These are phyloP conservation scores for Pachydiplax longipennis DNA, from an alignment of 2,888 invertebrate species.

Conservation along the genomic window DNA sequence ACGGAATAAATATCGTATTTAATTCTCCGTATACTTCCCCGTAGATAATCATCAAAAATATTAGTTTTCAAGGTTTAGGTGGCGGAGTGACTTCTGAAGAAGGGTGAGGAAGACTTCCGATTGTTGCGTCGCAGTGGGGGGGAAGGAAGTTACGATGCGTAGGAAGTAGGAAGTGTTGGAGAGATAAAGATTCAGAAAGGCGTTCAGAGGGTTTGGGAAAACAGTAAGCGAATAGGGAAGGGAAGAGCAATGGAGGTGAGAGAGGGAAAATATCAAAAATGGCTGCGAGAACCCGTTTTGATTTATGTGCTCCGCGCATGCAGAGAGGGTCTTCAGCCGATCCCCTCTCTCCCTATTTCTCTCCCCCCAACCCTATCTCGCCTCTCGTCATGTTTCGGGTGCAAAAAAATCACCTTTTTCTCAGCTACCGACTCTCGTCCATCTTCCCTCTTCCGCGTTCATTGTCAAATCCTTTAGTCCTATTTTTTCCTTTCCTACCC, in stretches of 20 bases:
- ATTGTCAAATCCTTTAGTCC: neutral
- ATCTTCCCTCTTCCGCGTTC: constrained; percentile 11
- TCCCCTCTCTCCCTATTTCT: neutral
- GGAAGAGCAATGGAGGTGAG: neutral
- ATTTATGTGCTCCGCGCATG: constrained; percentile 39
- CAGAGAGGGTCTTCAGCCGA: constrained; percentile 30
- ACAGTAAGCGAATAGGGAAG: neutral
- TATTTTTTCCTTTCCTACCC: constrained; percentile 1
- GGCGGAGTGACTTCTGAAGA: neutral
- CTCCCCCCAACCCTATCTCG: neutral
- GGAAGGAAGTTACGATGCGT: constrained; percentile 14
- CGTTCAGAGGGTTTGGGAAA: neutral
- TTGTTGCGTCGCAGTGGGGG: neutral
- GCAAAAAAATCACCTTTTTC: constrained; percentile 2
- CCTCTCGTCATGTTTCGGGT: constrained; percentile 2
- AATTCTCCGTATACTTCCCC: too few relatives aligned
- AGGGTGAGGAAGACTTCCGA: constrained; percentile 7
- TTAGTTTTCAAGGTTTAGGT: neutral
- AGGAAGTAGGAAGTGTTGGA: neutral
- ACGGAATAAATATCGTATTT: too few relatives aligned
- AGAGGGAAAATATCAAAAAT: constrained; percentile 2
- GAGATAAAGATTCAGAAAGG: neutral
- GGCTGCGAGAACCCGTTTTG: constrained; percentile 43
- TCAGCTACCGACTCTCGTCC: neutral
- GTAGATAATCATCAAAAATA: too few relatives aligned